Evolutionary conservation across 2,797 vertebrate genomes (phyloP), one percentile per base, ranked within the genome.

Genomic region (Pseudomugil tenellus): DNA sequence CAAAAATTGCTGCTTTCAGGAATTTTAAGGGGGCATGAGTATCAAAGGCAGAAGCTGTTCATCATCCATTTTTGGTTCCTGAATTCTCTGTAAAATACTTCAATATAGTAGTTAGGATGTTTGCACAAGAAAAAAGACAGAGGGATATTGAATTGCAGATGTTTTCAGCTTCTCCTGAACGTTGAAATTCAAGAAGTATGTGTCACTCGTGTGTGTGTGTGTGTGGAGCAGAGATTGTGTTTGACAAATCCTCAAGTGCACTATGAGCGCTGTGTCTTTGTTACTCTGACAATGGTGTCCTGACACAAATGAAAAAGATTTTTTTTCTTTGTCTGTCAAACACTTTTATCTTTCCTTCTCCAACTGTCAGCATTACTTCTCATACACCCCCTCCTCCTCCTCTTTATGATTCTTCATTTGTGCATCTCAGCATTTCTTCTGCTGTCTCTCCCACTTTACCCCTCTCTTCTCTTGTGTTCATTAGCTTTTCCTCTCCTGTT

Each of bases 261-360:
- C 70, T 58, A 72, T 77, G 76, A 84, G 79, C 74, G 74, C 81
- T 84, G 67, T 31, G 79, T 90, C 86, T 90, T 90, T 90, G 85
- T 92, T 89, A 88, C 84, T 68, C 74, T 73, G 75, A 90, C 87
- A 91, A 89, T 89, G 69, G 66, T 34, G 81, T 81, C 54, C 82
- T 79, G 85, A 88, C 87, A 89, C 74, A 88, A 89, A 87, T 89
- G 81, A 90, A 87, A 90, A 80, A 77, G 35, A 87, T 64, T 79
- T 56, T 74, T 81, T 80, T 46, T 58, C 54, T 58, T 62, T 29
- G 25, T 75, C 79, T 79, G 85, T 89, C 89, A 89, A 85, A 90
- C 84, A 80, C 77, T 88, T 91, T 86, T 84, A 88, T 85, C 85
- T 85, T 73, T 56, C 68, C 72, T 63, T 76, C 80, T 68, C 75